Evolutionary conservation across 2,888 invertebrate genomes (phyloP).

Genomic region (Allacma fusca): DNA sequence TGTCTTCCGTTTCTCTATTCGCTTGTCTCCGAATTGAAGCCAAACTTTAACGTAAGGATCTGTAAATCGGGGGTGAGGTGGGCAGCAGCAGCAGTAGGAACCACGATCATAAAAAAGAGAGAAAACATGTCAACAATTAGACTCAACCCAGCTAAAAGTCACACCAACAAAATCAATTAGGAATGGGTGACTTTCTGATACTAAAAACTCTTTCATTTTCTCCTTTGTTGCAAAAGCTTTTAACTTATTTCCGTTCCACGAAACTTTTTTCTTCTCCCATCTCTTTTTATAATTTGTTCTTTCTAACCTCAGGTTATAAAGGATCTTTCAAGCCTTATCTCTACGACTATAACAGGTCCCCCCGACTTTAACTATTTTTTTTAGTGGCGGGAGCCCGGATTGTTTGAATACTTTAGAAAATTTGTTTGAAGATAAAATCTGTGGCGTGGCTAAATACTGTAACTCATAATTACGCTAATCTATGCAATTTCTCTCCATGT

Average conservation of each 20-base stretch:
- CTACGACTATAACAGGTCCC: too few relatives aligned
- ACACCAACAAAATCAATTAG: constrained; percentile 24
- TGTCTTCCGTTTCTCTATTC: constrained; percentile 94
- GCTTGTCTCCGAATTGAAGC: constrained; percentile 93
- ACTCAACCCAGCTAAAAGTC: background rate
- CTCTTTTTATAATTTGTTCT: background rate
- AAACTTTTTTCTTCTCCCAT: background rate
- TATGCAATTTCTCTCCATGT: background rate
- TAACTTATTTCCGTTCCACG: background rate
- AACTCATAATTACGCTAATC: background rate
- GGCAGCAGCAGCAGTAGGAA: constrained; percentile 44
- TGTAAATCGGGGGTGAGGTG: constrained; percentile 65
- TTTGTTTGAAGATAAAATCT: too few relatives aligned
- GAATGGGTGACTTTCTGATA: constrained; percentile 6
- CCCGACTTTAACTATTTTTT: too few relatives aligned
- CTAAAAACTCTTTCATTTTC: background rate
- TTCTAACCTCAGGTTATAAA: background rate
- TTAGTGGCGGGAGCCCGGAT: too few relatives aligned
- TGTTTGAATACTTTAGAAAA: too few relatives aligned
- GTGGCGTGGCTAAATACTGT: background rate
- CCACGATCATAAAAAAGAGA: constrained; percentile 14
- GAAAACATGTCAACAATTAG: constrained; percentile 25
- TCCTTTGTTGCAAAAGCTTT: constrained; percentile 13
- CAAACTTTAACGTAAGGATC: constrained; percentile 99
- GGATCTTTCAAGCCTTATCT: background rate